phyloP scores from a whole-genome alignment of 2,113 vertebrate genomes.

The Colinus virginianus region DNA sequence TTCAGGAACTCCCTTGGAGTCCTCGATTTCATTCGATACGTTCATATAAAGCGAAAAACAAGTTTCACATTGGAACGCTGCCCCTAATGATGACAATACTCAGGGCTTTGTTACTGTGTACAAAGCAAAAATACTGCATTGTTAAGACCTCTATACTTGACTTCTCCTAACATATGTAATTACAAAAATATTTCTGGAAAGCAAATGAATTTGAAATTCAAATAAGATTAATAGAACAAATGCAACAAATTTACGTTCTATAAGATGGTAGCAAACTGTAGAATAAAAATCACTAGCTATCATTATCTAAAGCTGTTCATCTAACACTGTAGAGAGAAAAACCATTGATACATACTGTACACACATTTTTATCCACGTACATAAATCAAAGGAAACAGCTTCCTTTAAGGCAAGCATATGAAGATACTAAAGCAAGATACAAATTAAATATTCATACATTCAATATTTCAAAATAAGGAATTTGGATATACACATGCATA shows the following conservation, averaged over 20 bases:
- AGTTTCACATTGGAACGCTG: conserved; percentile 61
- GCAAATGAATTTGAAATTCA: conserved; percentile 54
- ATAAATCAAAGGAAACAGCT: conserved; percentile 80
- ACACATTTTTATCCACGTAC: conserved; percentile 76
- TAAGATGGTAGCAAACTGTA: conserved; percentile 44
- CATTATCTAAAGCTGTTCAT: conserved; percentile 65
- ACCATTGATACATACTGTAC: conserved; percentile 68
- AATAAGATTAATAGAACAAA: conserved; percentile 52
- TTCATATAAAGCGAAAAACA: conserved; percentile 48
- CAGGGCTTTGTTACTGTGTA: conserved; percentile 24
- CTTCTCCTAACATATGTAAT: conserved; percentile 43
- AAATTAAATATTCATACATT: conserved; percentile 83
- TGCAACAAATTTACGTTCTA: conserved; percentile 10
- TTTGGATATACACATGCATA: conserved; percentile 78
- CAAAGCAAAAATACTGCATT: conserved; percentile 35
- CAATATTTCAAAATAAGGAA: conserved; percentile 83
- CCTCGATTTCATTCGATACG: conserved; percentile 59
- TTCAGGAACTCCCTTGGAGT: conserved; percentile 36
- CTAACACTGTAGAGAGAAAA: conserved; percentile 59
- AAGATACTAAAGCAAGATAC: conserved; percentile 77
- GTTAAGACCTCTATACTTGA: conserved; percentile 31
- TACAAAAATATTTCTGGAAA: conserved; percentile 60
- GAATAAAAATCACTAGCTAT: conserved; percentile 66
- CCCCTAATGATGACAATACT: conserved; percentile 50
- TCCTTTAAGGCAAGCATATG: conserved; percentile 78